Evolutionary conservation across 2,113 vertebrate genomes (phyloP), one percentile per base, ranked within the genome.

Genomic region (Triplophysa siluroides): DNA sequence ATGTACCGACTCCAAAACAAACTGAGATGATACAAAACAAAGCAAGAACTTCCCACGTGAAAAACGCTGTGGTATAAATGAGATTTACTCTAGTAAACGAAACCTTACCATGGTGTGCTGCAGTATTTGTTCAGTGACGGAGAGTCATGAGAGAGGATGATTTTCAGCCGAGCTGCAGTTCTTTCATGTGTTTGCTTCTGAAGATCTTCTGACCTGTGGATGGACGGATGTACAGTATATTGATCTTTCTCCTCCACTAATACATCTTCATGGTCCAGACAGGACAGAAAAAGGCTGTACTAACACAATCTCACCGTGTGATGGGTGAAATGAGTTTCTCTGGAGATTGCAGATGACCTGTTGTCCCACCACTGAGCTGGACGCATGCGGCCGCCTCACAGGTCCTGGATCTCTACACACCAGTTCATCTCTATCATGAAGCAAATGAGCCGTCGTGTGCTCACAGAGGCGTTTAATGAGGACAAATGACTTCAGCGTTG

Each of bases 401-500:
- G 69, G 8, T 63, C 69, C 61, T 38, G 38, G 11, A 24, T 75
- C 78, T 62, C 33, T 82, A 52, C 41, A 64, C 12, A 60, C 79
- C 78, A 78, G 74, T 89, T 90, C 68, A 85, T 88, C 88, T 88
- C 83, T 83, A 87, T 90, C 89, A 89, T 60, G 66, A 79, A 88
- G 63, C 84, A 88, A 89, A 90, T 88, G 85, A 90, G 86, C 78
- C 87, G 81, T 86, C 83, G 8, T 77, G 63, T 83, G 75, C 41
- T 63, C 56, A 21, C 68, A 84, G 76, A 78, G 65, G 64, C 38
- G n/a, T 63, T 87, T 69, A 69, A 81, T 80, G 71, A 76, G 68
- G 0, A 85, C 79, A 56, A 83, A 86, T 82, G 79, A 62, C 67
- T 76, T 69, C 38, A 75, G 80, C 33, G 24, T 61, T 23, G 67